These are phyloP conservation scores for Brachymystax lenok DNA, from an alignment of 2,797 vertebrate species.

Conservation along the genomic window DNA sequence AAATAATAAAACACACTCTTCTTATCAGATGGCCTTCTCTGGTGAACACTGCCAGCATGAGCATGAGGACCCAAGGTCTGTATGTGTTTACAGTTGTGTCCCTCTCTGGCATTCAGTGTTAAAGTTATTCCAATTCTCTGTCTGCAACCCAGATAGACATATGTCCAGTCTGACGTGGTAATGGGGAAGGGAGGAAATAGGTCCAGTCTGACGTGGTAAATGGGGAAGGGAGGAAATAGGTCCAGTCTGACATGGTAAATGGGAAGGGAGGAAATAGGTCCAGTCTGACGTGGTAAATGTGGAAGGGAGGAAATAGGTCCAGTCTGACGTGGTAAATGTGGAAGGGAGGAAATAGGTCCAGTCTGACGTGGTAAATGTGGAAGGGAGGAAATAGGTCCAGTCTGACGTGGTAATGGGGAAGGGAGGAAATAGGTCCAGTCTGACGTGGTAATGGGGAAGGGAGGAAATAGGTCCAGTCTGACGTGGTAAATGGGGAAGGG, in stretches of 20 bases:
- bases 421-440: background rate
- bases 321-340: no score
- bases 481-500: no score
- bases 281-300: background rate
- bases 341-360: background rate
- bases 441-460: background rate
- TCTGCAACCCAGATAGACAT: background rate
- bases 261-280: background rate
- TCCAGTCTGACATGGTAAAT: background rate
- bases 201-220: background rate
- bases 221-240: background rate
- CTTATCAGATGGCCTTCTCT: constrained; percentile 2
- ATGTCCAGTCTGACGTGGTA: background rate
- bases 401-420: background rate
- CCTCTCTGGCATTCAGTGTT: background rate
- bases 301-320: background rate
- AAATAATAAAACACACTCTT: background rate
- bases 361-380: no score
- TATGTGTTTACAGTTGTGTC: background rate
- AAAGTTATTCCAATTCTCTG: background rate
- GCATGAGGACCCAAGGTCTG: constrained; percentile 1
- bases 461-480: background rate
- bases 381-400: background rate
- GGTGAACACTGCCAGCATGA: background rate
- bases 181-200: background rate